Evolutionary conservation across 2,113 vertebrate species (phyloP), one percentile per base, ranked within the genome.

Genomic region (Romanogobio albipinnatus): DNA sequence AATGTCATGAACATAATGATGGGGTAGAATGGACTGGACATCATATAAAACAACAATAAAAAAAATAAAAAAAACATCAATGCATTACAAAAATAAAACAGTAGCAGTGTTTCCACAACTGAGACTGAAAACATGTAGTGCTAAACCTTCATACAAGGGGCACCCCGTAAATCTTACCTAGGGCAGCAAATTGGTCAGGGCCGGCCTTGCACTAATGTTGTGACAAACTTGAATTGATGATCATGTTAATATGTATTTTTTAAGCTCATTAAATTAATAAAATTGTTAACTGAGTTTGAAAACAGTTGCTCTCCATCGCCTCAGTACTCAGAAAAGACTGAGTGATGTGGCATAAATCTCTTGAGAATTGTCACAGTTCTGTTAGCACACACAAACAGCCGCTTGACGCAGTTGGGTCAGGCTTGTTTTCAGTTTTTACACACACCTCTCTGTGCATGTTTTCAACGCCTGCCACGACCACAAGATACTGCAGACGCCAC

Each of bases 321-420:
- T 10, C 56, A 47, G 14, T n/a, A 19, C 39, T 29, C n/a, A 47
- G 26, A 33, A 75, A 76, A 43, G 2, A 17, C n/a, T 33, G 7
- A 45, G 10, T 66, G 61, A 29, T 49, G 24, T 0, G 9, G 10
- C 61, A 22, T 36, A n/a, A 7, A 68, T 81, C 61, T 81, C 43
- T 66, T 9, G 47, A 81, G 79, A 81, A 81, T 51, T 66, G 79
- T 68, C 24, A 81, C 39, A 33, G 79, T 68, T 68, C 9, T 51
- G 17, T 68, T 22, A 13, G 45, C 45, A 68, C 56, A 81, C 36
- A 33, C 79, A 81, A 81, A 26, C 76, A 62, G 13, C 8, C n/a
- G 19, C 22, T 62, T 79, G 58, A 79, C n/a, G 76, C 76, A 79
- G 58, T 45, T 45, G 26, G 58, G 39, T 79, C 14, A 62, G 58